phyloP scores from a whole-genome alignment of 2,113 vertebrate genomes.

The Phyllostomus hastatus region DNA sequence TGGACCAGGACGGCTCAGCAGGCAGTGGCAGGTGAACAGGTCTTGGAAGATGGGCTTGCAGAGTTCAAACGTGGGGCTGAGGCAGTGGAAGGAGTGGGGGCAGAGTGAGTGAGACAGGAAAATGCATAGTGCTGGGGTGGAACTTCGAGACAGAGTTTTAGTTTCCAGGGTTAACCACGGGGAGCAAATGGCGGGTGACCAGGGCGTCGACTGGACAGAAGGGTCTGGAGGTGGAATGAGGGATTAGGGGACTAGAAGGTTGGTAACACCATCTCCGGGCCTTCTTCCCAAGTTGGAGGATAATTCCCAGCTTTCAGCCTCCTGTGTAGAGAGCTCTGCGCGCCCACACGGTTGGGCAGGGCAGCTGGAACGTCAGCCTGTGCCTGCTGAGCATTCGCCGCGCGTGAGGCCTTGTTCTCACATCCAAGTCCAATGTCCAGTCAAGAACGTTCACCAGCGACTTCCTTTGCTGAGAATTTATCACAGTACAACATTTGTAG shows the following conservation, averaged over 20 bases:
- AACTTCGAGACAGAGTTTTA: not conserved
- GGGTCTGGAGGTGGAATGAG: not conserved
- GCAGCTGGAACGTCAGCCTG: not conserved
- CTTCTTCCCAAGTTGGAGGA: not conserved
- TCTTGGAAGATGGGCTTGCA: not conserved
- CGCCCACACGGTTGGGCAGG: not conserved
- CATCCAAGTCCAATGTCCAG: not conserved
- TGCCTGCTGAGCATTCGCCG: not conserved
- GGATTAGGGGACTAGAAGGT: not conserved
- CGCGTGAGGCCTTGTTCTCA: not conserved
- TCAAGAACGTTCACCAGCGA: not conserved
- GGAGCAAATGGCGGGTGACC: not conserved
- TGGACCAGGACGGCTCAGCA: not conserved
- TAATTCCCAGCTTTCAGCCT: not conserved
- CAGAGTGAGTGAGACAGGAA: not conserved
- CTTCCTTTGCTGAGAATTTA: not conserved
- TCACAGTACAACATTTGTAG: not conserved
- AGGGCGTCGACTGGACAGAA: not conserved
- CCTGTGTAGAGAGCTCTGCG: not conserved
- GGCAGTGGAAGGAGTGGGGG: not conserved
- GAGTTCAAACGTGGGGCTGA: not conserved
- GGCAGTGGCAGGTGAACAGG: not conserved
- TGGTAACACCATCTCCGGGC: not conserved
- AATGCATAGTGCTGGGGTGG: not conserved
- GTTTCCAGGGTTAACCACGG: not conserved